A percentile compares a stretch with the other conserved stretches of the same genome.
These are phyloP conservation scores for Limnothrissa miodon DNA, from an alignment of 2,113 vertebrate species.

Conservation along the genomic window DNA sequence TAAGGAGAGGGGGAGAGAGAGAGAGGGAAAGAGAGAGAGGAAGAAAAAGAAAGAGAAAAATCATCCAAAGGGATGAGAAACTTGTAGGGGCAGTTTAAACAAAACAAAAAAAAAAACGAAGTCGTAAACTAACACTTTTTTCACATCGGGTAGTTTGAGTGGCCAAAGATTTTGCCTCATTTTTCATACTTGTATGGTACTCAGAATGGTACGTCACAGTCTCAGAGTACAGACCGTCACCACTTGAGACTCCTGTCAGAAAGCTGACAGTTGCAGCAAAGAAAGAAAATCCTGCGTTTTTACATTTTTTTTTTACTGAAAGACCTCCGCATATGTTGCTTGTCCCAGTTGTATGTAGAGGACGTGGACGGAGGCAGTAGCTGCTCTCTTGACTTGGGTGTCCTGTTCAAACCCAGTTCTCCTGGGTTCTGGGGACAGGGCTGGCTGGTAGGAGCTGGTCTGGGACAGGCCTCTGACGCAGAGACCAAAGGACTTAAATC, in stretches of 20 bases:
- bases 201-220: background rate
- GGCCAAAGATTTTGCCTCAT: background rate
- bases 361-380: background rate
- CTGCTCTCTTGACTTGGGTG: background rate
- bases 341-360: background rate
- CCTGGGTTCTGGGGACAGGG: background rate
- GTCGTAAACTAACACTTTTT: background rate
- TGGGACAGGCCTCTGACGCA: background rate
- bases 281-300: background rate
- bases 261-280: background rate
- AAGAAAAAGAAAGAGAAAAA: constrained; percentile 6
- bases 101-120: background rate
- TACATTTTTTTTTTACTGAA: background rate
- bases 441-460: background rate
- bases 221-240: background rate
- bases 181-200: background rate
- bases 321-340: background rate
- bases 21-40: background rate
- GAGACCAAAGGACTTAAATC: constrained; percentile 7
- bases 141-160: constrained; percentile 3
- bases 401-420: background rate
- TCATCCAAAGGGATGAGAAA: background rate
- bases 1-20: constrained; percentile 48
- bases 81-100: background rate
- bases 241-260: background rate